These are phyloP conservation scores for Naso thynnoides DNA, from an alignment of 2,797 vertebrate genomes.

Conservation along the genomic window DNA sequence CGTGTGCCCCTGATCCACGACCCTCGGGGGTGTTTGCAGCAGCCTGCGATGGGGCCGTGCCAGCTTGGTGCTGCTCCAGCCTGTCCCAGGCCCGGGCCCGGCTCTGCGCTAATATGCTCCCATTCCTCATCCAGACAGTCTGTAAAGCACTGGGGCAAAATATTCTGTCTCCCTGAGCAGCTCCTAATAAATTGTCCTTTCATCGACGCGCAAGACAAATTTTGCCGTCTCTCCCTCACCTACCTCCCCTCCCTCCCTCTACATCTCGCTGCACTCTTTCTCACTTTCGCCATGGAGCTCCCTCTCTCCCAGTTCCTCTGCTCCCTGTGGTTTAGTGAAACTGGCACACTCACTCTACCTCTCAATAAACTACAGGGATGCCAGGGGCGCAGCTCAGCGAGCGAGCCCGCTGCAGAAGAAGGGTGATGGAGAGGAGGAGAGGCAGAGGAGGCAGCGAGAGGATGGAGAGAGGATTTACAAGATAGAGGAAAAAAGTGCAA, in stretches of 20 bases:
- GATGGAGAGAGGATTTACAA: constrained; percentile 32
- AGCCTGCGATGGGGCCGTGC: constrained; percentile 80
- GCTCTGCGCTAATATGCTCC: constrained; percentile 86
- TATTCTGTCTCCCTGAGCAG: constrained; percentile 93
- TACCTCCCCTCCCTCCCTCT: constrained; percentile 39
- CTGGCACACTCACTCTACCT: constrained; percentile 67
- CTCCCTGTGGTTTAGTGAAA: constrained; percentile 68
- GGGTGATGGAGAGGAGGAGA: constrained; percentile 28
- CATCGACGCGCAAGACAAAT: constrained; percentile 90
- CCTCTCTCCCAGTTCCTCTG: constrained; percentile 44
- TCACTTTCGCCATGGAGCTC: constrained; percentile 35
- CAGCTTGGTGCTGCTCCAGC: constrained; percentile 79
- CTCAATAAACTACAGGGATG: constrained; percentile 63
- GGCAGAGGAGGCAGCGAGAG: constrained; percentile 6
- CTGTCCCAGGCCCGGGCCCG: constrained; percentile 64
- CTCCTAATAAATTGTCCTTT: constrained; percentile 96
- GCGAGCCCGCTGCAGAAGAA: constrained; percentile 26
- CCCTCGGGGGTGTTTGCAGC: constrained; percentile 69
- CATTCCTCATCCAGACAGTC: constrained; percentile 94
- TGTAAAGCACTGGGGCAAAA: constrained; percentile 91
- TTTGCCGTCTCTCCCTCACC: constrained; percentile 82
- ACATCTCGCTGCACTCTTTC: constrained; percentile 49
- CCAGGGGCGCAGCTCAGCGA: constrained; percentile 54
- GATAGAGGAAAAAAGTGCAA: constrained; percentile 28
- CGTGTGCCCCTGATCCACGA: constrained; percentile 49